Conservation (phyloP, 2,797 vertebrate species). For the Cuculus canorus region DNA sequence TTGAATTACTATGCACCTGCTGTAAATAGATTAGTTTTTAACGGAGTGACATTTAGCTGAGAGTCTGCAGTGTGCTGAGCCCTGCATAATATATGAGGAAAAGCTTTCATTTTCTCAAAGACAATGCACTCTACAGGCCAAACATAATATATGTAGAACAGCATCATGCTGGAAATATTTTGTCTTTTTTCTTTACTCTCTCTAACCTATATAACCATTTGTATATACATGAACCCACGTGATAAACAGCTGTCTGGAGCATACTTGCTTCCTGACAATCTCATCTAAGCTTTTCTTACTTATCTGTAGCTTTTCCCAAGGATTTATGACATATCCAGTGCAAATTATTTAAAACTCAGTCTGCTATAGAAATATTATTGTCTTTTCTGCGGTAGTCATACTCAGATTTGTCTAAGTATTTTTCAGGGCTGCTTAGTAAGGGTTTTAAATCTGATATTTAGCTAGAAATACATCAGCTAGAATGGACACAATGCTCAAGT, state of each 20-base stretch:
- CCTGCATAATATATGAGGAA: not conserved
- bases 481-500: not conserved
- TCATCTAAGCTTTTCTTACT: not conserved
- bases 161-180: not conserved
- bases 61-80: not conserved
- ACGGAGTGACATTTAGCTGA: not conserved
- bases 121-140: not conserved
- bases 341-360: not conserved
- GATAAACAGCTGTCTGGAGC: slow-evolving; percentile 2
- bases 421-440: not conserved
- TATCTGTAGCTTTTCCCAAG: not conserved
- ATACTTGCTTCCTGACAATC: not conserved
- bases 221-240: not conserved
- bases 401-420: not conserved
- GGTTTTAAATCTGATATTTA: not conserved
- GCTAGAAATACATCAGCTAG: not conserved
- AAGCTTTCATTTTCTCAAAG: not conserved
- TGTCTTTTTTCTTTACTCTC: not conserved
- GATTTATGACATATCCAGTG: not conserved
- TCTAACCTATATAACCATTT: not conserved
- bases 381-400: not conserved
- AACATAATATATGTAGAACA: not conserved
- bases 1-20: not conserved
- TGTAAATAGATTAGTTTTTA: not conserved
- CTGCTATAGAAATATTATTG: not conserved